These are phyloP conservation scores for Xiphophorus birchmanni DNA, from an alignment of 2,797 vertebrate genomes.

Conservation along the genomic window DNA sequence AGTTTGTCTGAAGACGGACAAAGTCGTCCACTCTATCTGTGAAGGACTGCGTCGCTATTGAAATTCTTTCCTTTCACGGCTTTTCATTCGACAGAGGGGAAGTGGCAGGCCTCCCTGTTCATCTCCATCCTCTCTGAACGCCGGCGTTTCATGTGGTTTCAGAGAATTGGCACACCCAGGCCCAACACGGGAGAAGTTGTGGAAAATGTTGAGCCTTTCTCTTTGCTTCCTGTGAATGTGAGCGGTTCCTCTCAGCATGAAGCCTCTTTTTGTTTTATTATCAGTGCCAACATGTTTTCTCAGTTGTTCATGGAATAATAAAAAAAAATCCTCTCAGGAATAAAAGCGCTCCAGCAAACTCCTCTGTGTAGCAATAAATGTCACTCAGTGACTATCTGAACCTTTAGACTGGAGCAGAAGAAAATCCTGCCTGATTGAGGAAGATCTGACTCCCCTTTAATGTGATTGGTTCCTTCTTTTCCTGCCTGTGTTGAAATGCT, in stretches of 20 bases:
- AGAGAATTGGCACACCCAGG: conserved; percentile 10
- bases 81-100: neutral
- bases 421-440: neutral
- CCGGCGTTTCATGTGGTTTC: neutral
- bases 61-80: neutral
- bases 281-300: conserved; percentile 4
- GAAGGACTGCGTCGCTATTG: neutral
- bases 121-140: neutral
- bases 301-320: conserved; percentile 4
- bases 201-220: conserved; percentile 4
- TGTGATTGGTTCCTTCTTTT: neutral
- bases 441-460: neutral
- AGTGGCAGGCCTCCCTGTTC: neutral
- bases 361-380: conserved; percentile 20
- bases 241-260: neutral
- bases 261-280: neutral
- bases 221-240: conserved; percentile 1
- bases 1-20: neutral
- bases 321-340: neutral
- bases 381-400: neutral
- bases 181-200: neutral
- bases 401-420: neutral
- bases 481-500: neutral
- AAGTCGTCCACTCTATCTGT: neutral
- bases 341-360: neutral